phyloP scores from a whole-genome alignment of 2,888 invertebrate species.

The Andrena dorsata region DNA sequence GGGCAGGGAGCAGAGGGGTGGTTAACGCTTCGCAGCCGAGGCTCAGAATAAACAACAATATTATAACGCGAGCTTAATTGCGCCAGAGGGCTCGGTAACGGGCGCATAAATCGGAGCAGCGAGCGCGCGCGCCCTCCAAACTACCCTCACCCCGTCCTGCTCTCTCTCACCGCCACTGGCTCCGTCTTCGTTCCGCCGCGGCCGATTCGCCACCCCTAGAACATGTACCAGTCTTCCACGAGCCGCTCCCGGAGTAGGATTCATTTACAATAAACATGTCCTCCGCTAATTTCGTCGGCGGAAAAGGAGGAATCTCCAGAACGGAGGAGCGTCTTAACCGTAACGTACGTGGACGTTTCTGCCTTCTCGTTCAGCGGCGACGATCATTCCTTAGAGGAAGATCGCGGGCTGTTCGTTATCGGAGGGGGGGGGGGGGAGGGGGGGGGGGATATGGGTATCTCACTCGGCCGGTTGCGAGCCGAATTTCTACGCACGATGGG shows the following conservation, averaged over 20 bases:
- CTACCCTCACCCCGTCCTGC: constrained; percentile 58
- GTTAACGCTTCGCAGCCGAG: constrained; percentile 81
- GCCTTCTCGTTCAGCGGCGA: constrained; percentile 62
- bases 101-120: constrained; percentile 82
- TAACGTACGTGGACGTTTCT: constrained; percentile 72
- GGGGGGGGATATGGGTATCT: constrained; percentile 32
- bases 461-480: constrained; percentile 38
- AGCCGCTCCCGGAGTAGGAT: constrained; percentile 76
- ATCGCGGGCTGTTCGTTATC: constrained; percentile 59
- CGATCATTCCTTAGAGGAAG: constrained; percentile 63
- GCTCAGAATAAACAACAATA: constrained; percentile 84
- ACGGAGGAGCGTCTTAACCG: constrained; percentile 72
- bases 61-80: constrained; percentile 85
- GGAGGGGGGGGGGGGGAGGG: too few relatives aligned
- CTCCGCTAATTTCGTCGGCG: constrained; percentile 81
- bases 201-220: constrained; percentile 58
- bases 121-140: constrained; percentile 71
- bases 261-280: constrained; percentile 85
- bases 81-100: constrained; percentile 83
- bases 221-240: constrained; percentile 72
- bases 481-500: constrained; percentile 41
- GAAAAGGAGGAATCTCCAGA: constrained; percentile 74
- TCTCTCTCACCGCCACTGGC: constrained; percentile 45
- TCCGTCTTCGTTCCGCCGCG: constrained; percentile 55
- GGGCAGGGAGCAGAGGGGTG: constrained; percentile 69